phyloP scores from a whole-genome alignment of 2,113 vertebrate species.

The Eurypyga helias region DNA sequence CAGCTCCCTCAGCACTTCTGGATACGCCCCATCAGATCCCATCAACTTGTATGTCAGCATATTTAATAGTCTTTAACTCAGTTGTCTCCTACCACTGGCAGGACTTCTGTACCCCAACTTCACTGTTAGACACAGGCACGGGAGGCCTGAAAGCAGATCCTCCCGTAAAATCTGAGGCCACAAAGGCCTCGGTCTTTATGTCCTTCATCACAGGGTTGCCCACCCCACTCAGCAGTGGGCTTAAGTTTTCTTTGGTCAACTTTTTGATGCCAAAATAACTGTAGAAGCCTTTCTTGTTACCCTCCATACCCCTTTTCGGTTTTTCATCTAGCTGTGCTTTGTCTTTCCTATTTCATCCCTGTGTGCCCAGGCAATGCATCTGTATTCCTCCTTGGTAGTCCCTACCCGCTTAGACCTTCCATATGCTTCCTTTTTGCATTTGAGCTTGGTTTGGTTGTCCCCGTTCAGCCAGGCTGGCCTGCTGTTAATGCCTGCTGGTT shows the following conservation, averaged over 20 bases:
- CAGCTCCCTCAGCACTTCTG: not conserved
- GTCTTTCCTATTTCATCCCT: not conserved
- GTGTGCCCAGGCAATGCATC: not conserved
- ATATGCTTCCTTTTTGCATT: not conserved
- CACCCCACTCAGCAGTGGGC: not conserved
- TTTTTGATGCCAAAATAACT: not conserved
- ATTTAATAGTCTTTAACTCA: not conserved
- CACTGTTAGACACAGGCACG: not conserved
- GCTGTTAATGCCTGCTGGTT: not conserved
- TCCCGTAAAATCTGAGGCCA: not conserved
- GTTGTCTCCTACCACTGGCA: not conserved
- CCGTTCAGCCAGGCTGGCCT: not conserved
- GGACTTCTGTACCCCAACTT: not conserved
- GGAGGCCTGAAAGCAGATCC: not conserved
- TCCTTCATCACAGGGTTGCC: not conserved
- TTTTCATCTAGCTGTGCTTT: not conserved
- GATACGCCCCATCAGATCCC: not conserved
- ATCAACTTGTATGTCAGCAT: not conserved
- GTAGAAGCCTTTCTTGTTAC: not conserved
- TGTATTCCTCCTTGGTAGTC: not conserved
- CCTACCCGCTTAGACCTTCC: not conserved
- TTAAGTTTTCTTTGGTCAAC: not conserved
- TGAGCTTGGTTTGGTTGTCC: not conserved
- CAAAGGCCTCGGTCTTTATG: not conserved
- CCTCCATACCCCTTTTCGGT: not conserved